Evolutionary conservation across 2,888 invertebrate genomes (phyloP).

Genomic region (Imbricaverruca yamaguchii): DNA sequence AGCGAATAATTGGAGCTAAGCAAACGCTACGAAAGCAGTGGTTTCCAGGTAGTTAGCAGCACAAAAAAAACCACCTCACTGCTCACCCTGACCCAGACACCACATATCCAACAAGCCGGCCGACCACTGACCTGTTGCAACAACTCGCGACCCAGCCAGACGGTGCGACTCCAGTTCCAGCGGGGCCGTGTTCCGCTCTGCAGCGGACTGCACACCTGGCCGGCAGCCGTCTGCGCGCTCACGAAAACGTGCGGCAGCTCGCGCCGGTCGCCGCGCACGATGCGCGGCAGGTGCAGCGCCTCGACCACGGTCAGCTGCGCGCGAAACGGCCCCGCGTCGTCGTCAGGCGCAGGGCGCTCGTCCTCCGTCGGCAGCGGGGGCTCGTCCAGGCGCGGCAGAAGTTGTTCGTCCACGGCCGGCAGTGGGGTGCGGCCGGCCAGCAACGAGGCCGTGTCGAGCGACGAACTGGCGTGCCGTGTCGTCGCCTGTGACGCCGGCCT

Average conservation of each 20-base stretch:
- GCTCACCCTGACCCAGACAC: no score
- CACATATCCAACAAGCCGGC: no score
- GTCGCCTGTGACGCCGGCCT: neutral
- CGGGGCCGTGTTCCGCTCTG: neutral
- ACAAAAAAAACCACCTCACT: no score
- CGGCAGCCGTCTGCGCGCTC: neutral
- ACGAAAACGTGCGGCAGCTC: slow-evolving; percentile 4
- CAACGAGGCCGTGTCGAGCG: neutral
- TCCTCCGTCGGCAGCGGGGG: neutral
- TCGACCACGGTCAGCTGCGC: slow-evolving; percentile 2
- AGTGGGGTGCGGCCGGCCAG: neutral
- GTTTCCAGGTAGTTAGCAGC: no score
- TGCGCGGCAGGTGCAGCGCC: slow-evolving; percentile 15
- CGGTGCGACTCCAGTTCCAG: slow-evolving; percentile 12
- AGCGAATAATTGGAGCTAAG: no score
- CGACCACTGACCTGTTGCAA: neutral
- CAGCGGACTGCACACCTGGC: neutral
- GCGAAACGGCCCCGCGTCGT: neutral
- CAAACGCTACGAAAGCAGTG: no score
- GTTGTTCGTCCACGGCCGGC: neutral
- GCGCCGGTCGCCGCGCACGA: neutral
- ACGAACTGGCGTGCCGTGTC: neutral
- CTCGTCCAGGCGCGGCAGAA: neutral
- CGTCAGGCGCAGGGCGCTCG: neutral
- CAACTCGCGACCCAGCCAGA: neutral